phyloP scores from a whole-genome alignment of 2,797 vertebrate genomes.

The Lepilemur septentrionalis region DNA sequence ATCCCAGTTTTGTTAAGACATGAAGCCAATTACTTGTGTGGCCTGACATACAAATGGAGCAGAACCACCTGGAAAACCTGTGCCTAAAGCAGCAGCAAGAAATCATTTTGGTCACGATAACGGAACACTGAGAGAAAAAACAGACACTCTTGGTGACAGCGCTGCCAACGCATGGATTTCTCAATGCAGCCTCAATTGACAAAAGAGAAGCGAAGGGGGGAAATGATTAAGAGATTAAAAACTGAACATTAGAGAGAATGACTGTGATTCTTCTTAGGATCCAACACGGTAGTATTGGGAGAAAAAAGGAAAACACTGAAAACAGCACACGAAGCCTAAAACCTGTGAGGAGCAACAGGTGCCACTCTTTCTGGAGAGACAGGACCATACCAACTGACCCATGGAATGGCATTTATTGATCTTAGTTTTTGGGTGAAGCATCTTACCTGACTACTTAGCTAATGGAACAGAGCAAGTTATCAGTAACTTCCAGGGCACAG shows the following conservation, averaged over 20 bases:
- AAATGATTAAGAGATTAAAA: slow-evolving; percentile 69
- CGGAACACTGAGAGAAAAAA: slow-evolving; percentile 58
- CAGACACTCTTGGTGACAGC: slow-evolving; percentile 54
- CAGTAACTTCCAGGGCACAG: slow-evolving; percentile 78
- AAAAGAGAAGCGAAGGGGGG: slow-evolving; percentile 30
- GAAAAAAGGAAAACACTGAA: slow-evolving; percentile 14
- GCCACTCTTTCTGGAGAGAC: slow-evolving; percentile 58
- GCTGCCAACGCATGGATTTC: slow-evolving; percentile 55
- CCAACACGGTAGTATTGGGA: slow-evolving; percentile 15
- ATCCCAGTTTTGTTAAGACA: background rate
- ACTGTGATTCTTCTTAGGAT: slow-evolving; percentile 46
- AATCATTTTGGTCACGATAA: slow-evolving; percentile 55
- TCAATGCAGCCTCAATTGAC: slow-evolving; percentile 57
- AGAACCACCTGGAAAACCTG: background rate
- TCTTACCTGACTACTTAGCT: slow-evolving; percentile 77
- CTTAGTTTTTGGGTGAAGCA: slow-evolving; percentile 75
- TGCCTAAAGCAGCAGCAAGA: slow-evolving; percentile 32
- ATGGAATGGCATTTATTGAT: slow-evolving; percentile 67
- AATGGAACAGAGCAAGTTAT: slow-evolving; percentile 76
- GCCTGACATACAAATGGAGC: background rate
- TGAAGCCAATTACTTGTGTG: slow-evolving; percentile 37
- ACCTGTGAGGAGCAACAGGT: slow-evolving; percentile 65
- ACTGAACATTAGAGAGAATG: background rate
- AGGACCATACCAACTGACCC: slow-evolving; percentile 69
- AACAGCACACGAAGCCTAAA: slow-evolving; percentile 60